A percentile compares a stretch with the other conserved stretches of the same genome.
Conservation (phyloP, 2,113 vertebrate genomes). For the Marcusenius ussheri region DNA sequence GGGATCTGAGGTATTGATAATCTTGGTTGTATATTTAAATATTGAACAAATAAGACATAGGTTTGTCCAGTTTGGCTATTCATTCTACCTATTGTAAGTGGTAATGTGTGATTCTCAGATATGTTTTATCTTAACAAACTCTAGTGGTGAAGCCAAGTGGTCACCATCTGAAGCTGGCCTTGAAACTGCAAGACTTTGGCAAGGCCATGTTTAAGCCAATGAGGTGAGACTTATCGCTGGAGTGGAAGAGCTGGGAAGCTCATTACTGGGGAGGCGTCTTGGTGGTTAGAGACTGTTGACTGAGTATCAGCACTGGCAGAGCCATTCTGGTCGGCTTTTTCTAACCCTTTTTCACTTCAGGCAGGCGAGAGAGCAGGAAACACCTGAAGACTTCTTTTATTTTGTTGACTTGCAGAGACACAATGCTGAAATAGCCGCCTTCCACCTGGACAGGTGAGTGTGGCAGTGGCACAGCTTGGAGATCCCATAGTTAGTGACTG, state of each 20-base stretch:
- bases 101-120: not conserved
- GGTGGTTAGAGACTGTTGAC: not conserved
- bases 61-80: not conserved
- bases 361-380: slow-evolving; percentile 84
- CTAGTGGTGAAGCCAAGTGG: slow-evolving; percentile 87
- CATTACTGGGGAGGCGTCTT: not conserved
- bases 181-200: slow-evolving; percentile 82
- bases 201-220: slow-evolving; percentile 98
- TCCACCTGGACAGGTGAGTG: slow-evolving; percentile 88
- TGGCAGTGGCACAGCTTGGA: not conserved
- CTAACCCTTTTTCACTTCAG: slow-evolving; percentile 47
- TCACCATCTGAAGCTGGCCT: slow-evolving; percentile 85
- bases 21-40: not conserved
- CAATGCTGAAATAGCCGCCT: slow-evolving; percentile 92
- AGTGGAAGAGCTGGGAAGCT: not conserved
- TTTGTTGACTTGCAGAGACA: slow-evolving; percentile 93
- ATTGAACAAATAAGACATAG: not conserved
- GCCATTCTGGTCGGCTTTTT: not conserved
- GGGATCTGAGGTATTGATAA: not conserved
- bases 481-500: no score
- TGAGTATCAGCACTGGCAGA: not conserved
- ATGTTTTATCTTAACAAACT: not conserved
- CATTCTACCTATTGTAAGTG: not conserved
- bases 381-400: slow-evolving; percentile 85
- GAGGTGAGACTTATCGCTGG: slow-evolving; percentile 68